These are phyloP conservation scores for Enteromius trimaculatus DNA, from an alignment of 2,797 vertebrate genomes.

Conservation along the genomic window DNA sequence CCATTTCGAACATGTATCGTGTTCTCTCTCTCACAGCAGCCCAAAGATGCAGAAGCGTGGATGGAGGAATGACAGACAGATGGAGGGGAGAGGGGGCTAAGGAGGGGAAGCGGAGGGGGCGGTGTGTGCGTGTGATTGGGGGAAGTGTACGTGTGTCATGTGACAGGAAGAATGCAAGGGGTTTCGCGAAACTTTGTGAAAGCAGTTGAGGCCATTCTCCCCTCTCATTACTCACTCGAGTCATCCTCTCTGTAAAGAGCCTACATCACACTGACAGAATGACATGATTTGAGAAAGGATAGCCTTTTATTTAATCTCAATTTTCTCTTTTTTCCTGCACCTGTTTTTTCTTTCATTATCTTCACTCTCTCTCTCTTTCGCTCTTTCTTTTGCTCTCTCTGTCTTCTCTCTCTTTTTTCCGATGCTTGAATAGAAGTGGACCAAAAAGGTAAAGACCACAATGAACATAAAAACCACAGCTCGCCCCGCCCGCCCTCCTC, in stretches of 20 bases:
- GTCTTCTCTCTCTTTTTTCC: slow-evolving; percentile 90
- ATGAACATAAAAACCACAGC: slow-evolving; percentile 89
- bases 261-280: slow-evolving; percentile 73
- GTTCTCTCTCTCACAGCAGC: slow-evolving; percentile 68
- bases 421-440: slow-evolving; percentile 99
- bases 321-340: slow-evolving; percentile 96
- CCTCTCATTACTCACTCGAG: slow-evolving; percentile 78
- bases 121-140: slow-evolving; percentile 40
- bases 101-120: slow-evolving; percentile 45
- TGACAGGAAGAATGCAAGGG: slow-evolving; percentile 63
- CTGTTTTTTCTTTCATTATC: slow-evolving; percentile 90
- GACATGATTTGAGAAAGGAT: slow-evolving; percentile 79
- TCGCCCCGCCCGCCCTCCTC: slow-evolving; percentile 71
- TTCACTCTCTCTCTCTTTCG: slow-evolving; percentile 77
- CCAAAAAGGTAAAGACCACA: slow-evolving; percentile 98
- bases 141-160: slow-evolving; percentile 68
- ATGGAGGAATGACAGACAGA: slow-evolving; percentile 44
- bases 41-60: slow-evolving; percentile 61
- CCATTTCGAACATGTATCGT: slow-evolving; percentile 40
- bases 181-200: slow-evolving; percentile 70
- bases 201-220: slow-evolving; percentile 77
- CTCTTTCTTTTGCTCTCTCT: slow-evolving; percentile 75
- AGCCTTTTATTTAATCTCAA: slow-evolving; percentile 94
- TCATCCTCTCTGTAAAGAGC: slow-evolving; percentile 78
- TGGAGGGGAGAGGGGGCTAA: slow-evolving; percentile 48